Evolutionary conservation across 2,797 vertebrate species (phyloP).

Genomic region (Syndactyla subalaris): DNA sequence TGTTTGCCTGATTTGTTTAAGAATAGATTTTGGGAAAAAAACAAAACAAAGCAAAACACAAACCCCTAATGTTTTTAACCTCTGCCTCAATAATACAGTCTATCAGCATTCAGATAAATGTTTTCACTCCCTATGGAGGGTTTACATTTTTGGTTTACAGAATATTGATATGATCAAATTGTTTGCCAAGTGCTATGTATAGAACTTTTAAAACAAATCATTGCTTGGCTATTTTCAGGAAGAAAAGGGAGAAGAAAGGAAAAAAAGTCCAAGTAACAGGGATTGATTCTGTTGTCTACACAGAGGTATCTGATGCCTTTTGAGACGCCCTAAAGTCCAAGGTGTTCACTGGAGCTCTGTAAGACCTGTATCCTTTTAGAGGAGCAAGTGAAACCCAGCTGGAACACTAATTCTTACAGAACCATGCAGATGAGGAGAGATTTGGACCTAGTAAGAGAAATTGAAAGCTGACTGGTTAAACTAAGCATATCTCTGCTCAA

Average conservation of each 20-base stretch:
- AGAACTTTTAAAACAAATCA: background rate
- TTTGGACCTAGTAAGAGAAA: background rate
- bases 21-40: constrained; percentile 49
- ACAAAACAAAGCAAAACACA: constrained; percentile 21
- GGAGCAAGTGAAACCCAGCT: background rate
- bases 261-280: background rate
- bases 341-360: background rate
- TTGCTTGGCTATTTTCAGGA: background rate
- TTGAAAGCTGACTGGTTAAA: background rate
- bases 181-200: background rate
- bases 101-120: constrained; percentile 12
- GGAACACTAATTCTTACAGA: background rate
- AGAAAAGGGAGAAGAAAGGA: background rate
- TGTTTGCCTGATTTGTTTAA: constrained; percentile 61
- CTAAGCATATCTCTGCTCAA: background rate
- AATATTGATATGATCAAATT: constrained; percentile 15
- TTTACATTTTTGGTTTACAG: constrained; percentile 19
- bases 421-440: background rate
- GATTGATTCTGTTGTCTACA: background rate
- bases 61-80: constrained; percentile 54
- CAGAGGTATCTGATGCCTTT: background rate
- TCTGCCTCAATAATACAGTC: constrained; percentile 30
- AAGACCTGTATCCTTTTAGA: background rate
- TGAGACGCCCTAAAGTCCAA: background rate
- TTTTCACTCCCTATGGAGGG: constrained; percentile 1